Base-by-base conservation (phyloP, 2,113 vertebrate species). In the Eulemur rufifrons region DNA sequence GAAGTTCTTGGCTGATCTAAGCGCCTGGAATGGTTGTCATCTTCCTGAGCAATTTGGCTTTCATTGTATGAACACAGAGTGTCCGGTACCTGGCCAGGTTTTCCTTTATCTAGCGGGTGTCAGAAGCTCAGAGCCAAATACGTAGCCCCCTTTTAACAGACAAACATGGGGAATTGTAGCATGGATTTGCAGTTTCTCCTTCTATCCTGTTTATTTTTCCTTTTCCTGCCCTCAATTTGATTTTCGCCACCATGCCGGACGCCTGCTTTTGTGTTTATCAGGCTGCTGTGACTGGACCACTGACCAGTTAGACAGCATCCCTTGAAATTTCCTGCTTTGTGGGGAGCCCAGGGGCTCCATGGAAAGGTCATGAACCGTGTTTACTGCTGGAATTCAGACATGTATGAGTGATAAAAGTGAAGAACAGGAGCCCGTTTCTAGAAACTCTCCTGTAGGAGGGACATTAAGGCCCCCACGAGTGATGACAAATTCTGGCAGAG, bases 21-120 rank as follows among this genome's bases (percentile, higher is more conserved):
- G 34, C 42, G 15, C 32, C 59, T 63, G 71, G 64, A 73, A 78
- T 56, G 42, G 76, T 45, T 56, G 78, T 45, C 39, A 61, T 95
- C 96, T 95, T 66, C 68, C 69, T 12, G n/a, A 77, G 68, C 59
- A 68, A 42, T 69, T 93, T 89, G 61, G 8, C 39, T 81, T 94
- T 92, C 87, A 94, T 92, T 77, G 50, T 74, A 63, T 85, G 87
- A 92, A 81, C 69, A 84, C 56, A 52, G 59, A 91, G 52, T 54
- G n/a, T 84, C 45, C 52, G 17, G 61, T 76, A n/a, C 34, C 34
- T 27, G 32, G 15, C 32, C 15, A 37, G 47, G 39, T 63, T 87
- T 64, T 13, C 32, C 37, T 29, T 29, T 95, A 86, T 54, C 73
- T 63, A 7, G n/a, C 20, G 39, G 37, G 42, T 10, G 3, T 86